Evolutionary conservation across 2,888 invertebrate species (phyloP).

Genomic region (Luperina testacea): DNA sequence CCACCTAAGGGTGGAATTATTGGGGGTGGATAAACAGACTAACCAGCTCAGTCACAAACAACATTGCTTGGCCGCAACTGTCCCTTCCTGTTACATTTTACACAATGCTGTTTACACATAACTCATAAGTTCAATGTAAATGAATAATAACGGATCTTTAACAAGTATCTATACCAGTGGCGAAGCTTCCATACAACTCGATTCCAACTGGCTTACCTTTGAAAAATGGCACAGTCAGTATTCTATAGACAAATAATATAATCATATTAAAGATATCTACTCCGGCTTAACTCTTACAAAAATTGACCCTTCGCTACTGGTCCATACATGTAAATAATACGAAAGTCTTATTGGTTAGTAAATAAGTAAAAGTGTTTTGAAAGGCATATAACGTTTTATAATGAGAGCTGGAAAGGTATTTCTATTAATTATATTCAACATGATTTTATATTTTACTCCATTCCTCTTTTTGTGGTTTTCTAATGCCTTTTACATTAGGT

Average conservation of each 20-base stretch:
- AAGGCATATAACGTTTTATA: background rate
- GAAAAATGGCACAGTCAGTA: no score
- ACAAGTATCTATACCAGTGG: background rate
- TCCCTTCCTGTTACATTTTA: background rate
- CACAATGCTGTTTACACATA: background rate
- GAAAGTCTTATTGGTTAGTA: slow-evolving; percentile 4
- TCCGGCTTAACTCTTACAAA: no score
- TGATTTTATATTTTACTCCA: slow-evolving; percentile 34
- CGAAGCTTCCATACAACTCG: no score
- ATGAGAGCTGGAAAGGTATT: slow-evolving; percentile 36
- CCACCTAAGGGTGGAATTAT: background rate
- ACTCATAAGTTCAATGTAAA: background rate
- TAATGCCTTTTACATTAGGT: slow-evolving; percentile 38
- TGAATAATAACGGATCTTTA: slow-evolving; percentile 4
- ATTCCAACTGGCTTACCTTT: no score
- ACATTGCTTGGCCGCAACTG: background rate
- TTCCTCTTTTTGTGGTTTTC: slow-evolving; percentile 22
- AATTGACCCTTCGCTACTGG: no score
- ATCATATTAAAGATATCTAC: no score
- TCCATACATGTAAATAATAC: slow-evolving; percentile 7
- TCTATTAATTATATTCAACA: slow-evolving; percentile 30
- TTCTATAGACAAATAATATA: no score
- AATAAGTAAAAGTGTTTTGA: slow-evolving; percentile 3
- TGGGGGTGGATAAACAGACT: background rate
- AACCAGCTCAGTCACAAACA: background rate